A percentile compares a stretch with the other conserved stretches of the same genome.
phyloP scores from a whole-genome alignment of 2,888 invertebrate species.

The Athalia rosae region DNA sequence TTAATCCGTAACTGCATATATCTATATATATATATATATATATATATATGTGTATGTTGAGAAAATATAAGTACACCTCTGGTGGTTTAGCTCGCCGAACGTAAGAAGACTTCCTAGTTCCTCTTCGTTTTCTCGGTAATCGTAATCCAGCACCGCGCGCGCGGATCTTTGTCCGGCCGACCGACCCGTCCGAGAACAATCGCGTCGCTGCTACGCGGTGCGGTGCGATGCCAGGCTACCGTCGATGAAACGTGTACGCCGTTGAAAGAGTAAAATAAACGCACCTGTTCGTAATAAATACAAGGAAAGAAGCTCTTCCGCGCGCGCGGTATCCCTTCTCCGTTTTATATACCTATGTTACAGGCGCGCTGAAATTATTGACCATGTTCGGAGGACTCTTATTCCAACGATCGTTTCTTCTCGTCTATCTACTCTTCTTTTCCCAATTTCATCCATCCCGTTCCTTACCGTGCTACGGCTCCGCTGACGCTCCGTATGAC shows the following conservation, averaged over 20 bases:
- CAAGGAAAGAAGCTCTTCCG: slow-evolving; percentile 20
- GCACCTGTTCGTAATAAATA: slow-evolving; percentile 41
- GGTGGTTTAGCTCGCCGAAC: slow-evolving; percentile 22
- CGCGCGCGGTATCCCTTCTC: slow-evolving; percentile 6
- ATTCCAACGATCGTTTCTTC: too few relatives aligned
- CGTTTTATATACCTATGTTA: neutral
- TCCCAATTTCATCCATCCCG: too few relatives aligned
- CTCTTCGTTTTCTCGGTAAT: slow-evolving; percentile 42
- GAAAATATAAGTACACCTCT: neutral
- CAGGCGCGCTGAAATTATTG: too few relatives aligned
- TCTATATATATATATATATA: too few relatives aligned
- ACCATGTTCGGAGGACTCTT: too few relatives aligned
- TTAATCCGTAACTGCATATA: slow-evolving; percentile 32
- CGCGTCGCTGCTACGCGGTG: slow-evolving; percentile 11
- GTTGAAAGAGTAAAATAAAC: slow-evolving; percentile 2
- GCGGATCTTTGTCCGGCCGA: slow-evolving; percentile 21
- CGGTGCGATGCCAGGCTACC: too few relatives aligned
- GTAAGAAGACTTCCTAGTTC: slow-evolving; percentile 35
- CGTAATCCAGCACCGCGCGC: slow-evolving; percentile 34
- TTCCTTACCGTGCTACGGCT: too few relatives aligned
- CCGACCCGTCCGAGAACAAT: slow-evolving; percentile 40
- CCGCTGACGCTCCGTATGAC: too few relatives aligned
- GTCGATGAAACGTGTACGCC: too few relatives aligned
- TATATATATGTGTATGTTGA: slow-evolving; percentile 30
- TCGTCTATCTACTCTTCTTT: too few relatives aligned